These are phyloP conservation scores for Trachymyrmex septentrionalis DNA, from an alignment of 1,140 invertebrate species.

Conservation along the genomic window DNA sequence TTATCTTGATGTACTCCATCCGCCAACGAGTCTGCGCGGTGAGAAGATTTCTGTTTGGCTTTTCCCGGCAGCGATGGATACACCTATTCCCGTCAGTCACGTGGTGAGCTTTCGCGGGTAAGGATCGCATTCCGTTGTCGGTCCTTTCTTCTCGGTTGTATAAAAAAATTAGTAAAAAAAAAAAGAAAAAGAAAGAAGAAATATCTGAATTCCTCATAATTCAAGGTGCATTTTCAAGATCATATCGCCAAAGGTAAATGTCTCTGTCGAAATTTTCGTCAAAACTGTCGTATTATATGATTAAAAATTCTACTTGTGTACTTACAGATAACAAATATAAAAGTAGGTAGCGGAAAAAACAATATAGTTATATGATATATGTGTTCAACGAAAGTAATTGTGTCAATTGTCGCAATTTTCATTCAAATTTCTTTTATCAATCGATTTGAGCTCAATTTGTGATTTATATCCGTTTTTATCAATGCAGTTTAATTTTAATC, in stretches of 20 bases:
- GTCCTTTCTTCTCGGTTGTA: neutral
- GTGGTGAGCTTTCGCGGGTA: conserved; percentile 53
- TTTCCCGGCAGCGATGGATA: conserved; percentile 49
- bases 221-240: conserved; percentile 17
- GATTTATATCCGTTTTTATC: too few relatives aligned
- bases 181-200: neutral
- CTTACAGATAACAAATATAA: neutral
- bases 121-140: conserved; percentile 38
- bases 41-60: conserved; percentile 56
- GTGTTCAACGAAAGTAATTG: neutral
- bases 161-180: neutral
- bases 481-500: too few relatives aligned
- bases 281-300: neutral
- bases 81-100: conserved; percentile 59
- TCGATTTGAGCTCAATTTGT: neutral
- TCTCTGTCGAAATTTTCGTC: neutral
- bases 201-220: neutral
- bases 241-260: conserved; percentile 17
- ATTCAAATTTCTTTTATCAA: neutral
- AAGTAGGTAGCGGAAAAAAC: neutral
- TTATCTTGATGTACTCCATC: conserved; percentile 49
- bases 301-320: neutral
- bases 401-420: neutral
- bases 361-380: too few relatives aligned
- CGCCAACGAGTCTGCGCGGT: conserved; percentile 55